Percentiles rank a stretch among this genome's conserved stretches.
Conservation (phyloP, 2,888 invertebrate genomes). For the Eucera pruinosa region DNA sequence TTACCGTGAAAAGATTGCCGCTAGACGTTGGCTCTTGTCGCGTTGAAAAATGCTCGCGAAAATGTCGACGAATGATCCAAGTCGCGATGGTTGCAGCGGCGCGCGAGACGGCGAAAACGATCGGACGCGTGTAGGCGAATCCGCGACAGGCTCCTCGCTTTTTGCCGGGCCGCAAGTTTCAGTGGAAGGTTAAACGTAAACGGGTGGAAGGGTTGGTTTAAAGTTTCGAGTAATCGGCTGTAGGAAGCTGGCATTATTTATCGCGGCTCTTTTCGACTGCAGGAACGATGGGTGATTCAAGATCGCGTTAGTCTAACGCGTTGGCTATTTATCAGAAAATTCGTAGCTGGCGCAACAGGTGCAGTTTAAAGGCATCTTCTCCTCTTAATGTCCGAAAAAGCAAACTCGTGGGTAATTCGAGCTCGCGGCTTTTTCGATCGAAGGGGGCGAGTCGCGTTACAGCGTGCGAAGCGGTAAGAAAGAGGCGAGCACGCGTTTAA, state of each 20-base stretch:
- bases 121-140: no score
- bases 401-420: conserved; percentile 44
- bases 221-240: conserved; percentile 27
- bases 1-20: conserved; percentile 39
- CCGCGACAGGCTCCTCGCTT: neutral
- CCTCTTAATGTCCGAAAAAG: conserved; percentile 57
- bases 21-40: conserved; percentile 1
- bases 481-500: conserved; percentile 9
- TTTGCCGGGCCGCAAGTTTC: neutral
- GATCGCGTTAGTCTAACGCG: conserved; percentile 54
- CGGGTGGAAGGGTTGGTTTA: no score
- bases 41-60: conserved; percentile 1
- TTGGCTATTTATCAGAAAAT: conserved; percentile 67
- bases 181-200: neutral
- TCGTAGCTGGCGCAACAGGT: conserved; percentile 70
- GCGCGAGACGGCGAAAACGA: no score
- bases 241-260: conserved; percentile 26
- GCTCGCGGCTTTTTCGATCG: conserved; percentile 32
- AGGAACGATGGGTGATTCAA: conserved; percentile 46
- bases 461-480: neutral
- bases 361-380: conserved; percentile 67
- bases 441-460: conserved; percentile 3
- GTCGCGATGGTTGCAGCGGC: neutral
- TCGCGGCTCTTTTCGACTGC: conserved; percentile 17
- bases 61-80: neutral